Base-by-base conservation (phyloP, 2,888 invertebrate genomes). In the Pristionchus arcanus region DNA sequence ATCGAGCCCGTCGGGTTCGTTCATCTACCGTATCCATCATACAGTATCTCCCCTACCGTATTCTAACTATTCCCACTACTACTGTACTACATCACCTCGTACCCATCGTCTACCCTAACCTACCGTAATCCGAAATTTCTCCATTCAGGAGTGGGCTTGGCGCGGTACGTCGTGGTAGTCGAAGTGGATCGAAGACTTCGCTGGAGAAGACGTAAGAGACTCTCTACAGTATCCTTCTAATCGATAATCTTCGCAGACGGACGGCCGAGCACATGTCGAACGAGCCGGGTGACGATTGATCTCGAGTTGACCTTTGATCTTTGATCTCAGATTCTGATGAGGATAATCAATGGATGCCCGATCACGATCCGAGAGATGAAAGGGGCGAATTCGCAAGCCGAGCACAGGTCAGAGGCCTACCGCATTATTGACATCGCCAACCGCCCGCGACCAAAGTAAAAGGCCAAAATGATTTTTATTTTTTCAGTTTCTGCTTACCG, bases 161-260 rank as follows among this genome's bases (percentile, higher is more conserved):
- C 19, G 74, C n/a, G 42, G 74, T 42, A 42, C 37, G 74, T 25
- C 34, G 81, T 3, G 49, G 81, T 28, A n/a, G 81, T 81, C 49
- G 81, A 49, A 81, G 42, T 81, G 81, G 81, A n/a, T 81, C 81
- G 49, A 81, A 49, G 53, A 49, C 81, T 16, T 81, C 81, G n/a
- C n/a, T 81, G n/a, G 81, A 81, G 81, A 49, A 19, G 49, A 81
- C 81, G 81, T 25, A n/a, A 15, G 49, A 7, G 49, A 81, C 1
- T 5, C 49, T 53, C 68, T 68, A 37, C 19, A 49, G 28, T n/a
- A 49, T 25, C 37, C n/a, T 5, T 71, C 28, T 28, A 81, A 81
- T 81, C 53, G 28, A 81, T 81, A 81, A 28, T 53, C n/a, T 15
- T 28, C n/a, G 0, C 81, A 81, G 81, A 16, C 81, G 81, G 11